Evolutionary conservation across 2,113 vertebrate genomes (phyloP), one percentile per base, ranked within the genome.

Genomic region (Chaetura pelagica): DNA sequence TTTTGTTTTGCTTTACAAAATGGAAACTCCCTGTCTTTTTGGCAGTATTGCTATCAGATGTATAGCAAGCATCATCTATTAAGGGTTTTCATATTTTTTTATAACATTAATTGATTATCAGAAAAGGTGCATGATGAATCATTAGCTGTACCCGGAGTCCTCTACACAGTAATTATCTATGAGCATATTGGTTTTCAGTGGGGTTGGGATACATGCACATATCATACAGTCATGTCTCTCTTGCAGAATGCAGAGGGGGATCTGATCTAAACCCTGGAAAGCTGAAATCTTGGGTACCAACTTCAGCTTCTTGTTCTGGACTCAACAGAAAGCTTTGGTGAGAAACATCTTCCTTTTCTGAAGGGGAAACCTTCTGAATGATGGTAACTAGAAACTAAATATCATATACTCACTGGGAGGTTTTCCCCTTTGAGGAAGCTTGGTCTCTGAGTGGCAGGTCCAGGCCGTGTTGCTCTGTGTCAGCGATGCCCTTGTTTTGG

Each of bases 401-500:
- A 58, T 57, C 48, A 91, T 49, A 54, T 40, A 35, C 6, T 3
- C 17, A n/a, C 6, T 35, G 30, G 32, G 9, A 71, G 30, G 11
- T 42, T 86, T 57, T 4, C 3, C 10, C 10, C 38, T 72, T 49
- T 42, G 32, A 71, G 34, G 61, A 78, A 51, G 23, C 32, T 55
- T 40, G 38, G 67, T 27, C 57, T 66, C 24, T 3, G 17, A 14
- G 10, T 71, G 64, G 32, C 17, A 77, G 55, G 35, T 11, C 19
- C 59, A 27, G 1, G 13, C 74, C 3, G 4, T 26, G 7, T 23
- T 35, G 38, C 18, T 64, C 17, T 49, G 10, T 54, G 30, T 44
- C 57, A 6, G 5, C 34, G 23, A 4, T 46, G 20, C 27, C 1
- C 0, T 20, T 38, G 19, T 11, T 40, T 13, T 1, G 1, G 20